Evolutionary conservation across 2,113 vertebrate species (phyloP).

Genomic region (Prinia subflava): DNA sequence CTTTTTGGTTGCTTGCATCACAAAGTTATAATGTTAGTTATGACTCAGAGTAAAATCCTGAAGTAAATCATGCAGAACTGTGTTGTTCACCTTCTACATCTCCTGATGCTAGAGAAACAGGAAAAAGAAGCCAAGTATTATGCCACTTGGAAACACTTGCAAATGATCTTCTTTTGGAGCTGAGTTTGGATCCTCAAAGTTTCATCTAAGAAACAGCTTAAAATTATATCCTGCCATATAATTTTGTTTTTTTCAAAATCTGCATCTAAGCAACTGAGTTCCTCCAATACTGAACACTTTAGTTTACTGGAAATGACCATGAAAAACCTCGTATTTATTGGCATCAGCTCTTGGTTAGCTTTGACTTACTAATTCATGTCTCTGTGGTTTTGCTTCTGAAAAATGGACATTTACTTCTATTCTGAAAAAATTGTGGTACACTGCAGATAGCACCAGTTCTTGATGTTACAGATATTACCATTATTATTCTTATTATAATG

Average conservation of each 20-base stretch:
- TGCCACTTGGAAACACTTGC: background rate
- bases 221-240: background rate
- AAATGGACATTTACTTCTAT: background rate
- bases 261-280: background rate
- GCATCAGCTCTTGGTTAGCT: background rate
- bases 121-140: background rate
- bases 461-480: background rate
- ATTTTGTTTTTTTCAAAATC: background rate
- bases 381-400: background rate
- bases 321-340: background rate
- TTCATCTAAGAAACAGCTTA: background rate
- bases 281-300: background rate
- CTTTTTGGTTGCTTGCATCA: background rate
- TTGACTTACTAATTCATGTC: background rate
- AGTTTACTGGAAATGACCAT: background rate
- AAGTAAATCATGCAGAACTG: background rate
- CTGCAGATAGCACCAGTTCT: background rate
- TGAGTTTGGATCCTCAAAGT: background rate
- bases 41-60: constrained; percentile 8
- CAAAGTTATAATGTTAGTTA: background rate
- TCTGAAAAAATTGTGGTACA: background rate
- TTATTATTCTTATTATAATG: background rate
- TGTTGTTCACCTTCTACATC: background rate
- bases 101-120: background rate
- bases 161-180: background rate